Evolutionary conservation across 2,888 invertebrate species (phyloP), one percentile per base, ranked within the genome.

Genomic region (Erebia epiphron): DNA sequence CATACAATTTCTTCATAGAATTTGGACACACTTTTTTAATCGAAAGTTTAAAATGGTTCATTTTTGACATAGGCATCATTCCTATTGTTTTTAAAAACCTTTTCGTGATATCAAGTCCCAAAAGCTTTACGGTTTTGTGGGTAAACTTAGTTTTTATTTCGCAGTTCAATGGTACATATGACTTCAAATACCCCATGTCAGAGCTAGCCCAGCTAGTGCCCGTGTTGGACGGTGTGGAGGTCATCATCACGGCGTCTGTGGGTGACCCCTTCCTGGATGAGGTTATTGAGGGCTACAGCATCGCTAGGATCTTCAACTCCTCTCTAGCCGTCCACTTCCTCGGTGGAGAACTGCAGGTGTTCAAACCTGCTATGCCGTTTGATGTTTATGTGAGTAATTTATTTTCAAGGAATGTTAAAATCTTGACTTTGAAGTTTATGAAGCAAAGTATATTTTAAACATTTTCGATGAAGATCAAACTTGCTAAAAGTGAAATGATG

Each of bases 341-440:
- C 2, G 99, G 99, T 0, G 98, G 97, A 49, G 95, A 96, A 0
- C 97, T 99, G 9, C 98, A 99, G 88, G 96, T 99, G 16, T 99
- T 99, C 90, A 99, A 99, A 86, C 99, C 99, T 0, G 95, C 97
- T 10, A 98, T 99, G 97, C 98, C 98, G 0, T 97, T 98, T 80
- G 96, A 96, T 74, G 94, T 96, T 63, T 98, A 98, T 86, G 97
- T 97, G 88, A 95, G 96, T n/a, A n/a, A n/a, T n/a, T n/a, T n/a
- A n/a, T n/a, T n/a, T n/a, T n/a, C n/a, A n/a, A n/a, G n/a, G n/a
- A n/a, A n/a, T n/a, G n/a, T n/a, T n/a, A n/a, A n/a, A n/a, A n/a
- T n/a, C n/a, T n/a, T n/a, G n/a, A n/a, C n/a, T n/a, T n/a, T n/a
- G n/a, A n/a, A n/a, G n/a, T n/a, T n/a, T n/a, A n/a, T n/a, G n/a